Evolutionary conservation across 2,888 invertebrate species (phyloP), one percentile per base, ranked within the genome.

Genomic region (Mechanitis messenoides): DNA sequence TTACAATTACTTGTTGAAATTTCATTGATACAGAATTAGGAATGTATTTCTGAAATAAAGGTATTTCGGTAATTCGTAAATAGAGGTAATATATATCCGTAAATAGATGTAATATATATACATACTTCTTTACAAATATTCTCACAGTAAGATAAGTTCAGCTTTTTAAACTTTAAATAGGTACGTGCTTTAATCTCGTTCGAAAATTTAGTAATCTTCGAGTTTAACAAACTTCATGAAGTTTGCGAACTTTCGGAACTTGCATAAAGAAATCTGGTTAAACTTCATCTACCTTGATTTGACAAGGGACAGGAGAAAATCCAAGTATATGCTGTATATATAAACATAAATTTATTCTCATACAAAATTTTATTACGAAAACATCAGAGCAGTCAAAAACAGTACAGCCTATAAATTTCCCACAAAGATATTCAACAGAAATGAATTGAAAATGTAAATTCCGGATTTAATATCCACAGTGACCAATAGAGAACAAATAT

Each of bases 111-210:
- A 20, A 20, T 20, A 20, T 20, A 20, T 20, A 20, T 20, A 20
- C 20, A 20, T 20, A 0, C 31, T 7, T 50, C 28, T 5, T 31
- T 11, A 28, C 11, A 50, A 31, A 31, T 50, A n/a, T 28, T 4
- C 9, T 28, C 9, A 50, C 2, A 47, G 47, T 6, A 20, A 28
- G 20, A n/a, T 6, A 20, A 28, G 6, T 50, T 31, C 28, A n/a
- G n/a, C n/a, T 50, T 50, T 31, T 31, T 31, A 42, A 31, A 5
- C 50, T 31, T 50, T 31, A 50, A 50, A 50, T 31, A 20, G 20
- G 20, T 20, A 50, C 50, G 50, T 50, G 50, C 28, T 50, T 31
- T 50, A 50, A 50, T 50, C 50, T 50, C 28, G 31, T 42, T 42
- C 42, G 50, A 50, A 31, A 50, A 9, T 28, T 50, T 31, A 28